phyloP scores from a whole-genome alignment of 2,888 invertebrate genomes.

The Hyppa rectilinea region DNA sequence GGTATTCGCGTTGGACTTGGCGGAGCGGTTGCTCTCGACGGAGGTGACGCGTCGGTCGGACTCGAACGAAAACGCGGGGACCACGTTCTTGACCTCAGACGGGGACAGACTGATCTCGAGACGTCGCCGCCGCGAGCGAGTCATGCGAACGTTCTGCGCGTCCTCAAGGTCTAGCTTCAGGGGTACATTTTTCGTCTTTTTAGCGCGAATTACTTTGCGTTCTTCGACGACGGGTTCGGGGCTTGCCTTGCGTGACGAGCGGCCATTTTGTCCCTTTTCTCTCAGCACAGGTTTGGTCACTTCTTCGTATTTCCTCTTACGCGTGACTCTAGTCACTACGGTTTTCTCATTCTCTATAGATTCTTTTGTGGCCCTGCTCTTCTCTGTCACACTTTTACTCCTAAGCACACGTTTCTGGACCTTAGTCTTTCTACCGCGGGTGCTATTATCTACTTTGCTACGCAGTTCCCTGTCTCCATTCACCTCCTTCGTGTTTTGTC shows the following conservation, averaged over 20 bases:
- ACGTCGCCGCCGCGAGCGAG: conserved; percentile 80
- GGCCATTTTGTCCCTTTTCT: conserved; percentile 86
- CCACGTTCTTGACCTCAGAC: conserved; percentile 77
- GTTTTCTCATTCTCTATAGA: conserved; percentile 87
- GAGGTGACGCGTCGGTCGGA: conserved; percentile 81
- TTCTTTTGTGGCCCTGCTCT: conserved; percentile 81
- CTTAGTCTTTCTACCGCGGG: conserved; percentile 48
- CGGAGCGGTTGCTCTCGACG: conserved; percentile 77
- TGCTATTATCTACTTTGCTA: conserved; percentile 70
- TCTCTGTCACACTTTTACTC: conserved; percentile 69
- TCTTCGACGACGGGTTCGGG: conserved; percentile 60
- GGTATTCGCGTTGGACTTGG: conserved; percentile 69
- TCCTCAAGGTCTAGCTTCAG: conserved; percentile 69
- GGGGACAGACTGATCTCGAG: conserved; percentile 84
- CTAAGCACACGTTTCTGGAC: conserved; percentile 67
- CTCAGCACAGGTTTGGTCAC: conserved; percentile 81
- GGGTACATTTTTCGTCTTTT: conserved; percentile 69
- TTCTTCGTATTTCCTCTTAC: conserved; percentile 83
- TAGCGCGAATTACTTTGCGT: conserved; percentile 79
- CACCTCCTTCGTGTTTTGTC: conserved; percentile 66
- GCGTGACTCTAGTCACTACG: conserved; percentile 73
- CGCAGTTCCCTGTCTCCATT: conserved; percentile 73
- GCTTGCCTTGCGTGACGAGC: conserved; percentile 73
- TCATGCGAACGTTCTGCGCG: conserved; percentile 78
- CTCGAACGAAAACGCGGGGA: conserved; percentile 82